Evolutionary conservation across 2,113 vertebrate genomes (phyloP).

Genomic region (Varanus salvator): DNA sequence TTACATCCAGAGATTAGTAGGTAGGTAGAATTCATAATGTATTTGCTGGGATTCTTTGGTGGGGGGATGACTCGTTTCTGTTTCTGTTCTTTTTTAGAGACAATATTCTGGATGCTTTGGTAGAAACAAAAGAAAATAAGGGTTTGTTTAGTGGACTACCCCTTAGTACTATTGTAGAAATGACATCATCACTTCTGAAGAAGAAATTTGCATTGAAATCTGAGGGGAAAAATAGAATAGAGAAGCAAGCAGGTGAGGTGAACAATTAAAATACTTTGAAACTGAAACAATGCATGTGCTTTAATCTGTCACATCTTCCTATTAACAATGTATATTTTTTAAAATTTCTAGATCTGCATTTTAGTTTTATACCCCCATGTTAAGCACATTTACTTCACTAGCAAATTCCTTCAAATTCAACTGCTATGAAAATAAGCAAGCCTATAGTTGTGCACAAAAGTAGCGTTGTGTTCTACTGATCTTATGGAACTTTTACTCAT

Average conservation of each 20-base stretch:
- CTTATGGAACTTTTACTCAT: neutral
- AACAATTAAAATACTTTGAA: neutral
- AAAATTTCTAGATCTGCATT: neutral
- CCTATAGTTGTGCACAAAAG: neutral
- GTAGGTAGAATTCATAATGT: constrained; percentile 43
- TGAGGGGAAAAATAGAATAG: neutral
- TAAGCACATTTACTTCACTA: neutral
- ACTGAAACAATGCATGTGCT: neutral
- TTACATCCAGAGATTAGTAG: constrained; percentile 70
- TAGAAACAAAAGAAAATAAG: constrained; percentile 68
- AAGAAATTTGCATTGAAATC: neutral
- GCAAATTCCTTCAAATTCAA: neutral
- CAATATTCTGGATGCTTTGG: constrained; percentile 68
- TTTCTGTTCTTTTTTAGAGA: constrained; percentile 50
- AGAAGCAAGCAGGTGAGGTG: constrained; percentile 50
- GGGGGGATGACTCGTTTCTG: neutral
- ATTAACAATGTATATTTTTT: neutral
- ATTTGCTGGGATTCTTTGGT: neutral
- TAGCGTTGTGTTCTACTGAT: neutral
- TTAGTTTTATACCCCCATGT: neutral
- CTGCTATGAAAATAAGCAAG: neutral
- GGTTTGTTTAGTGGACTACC: constrained; percentile 73
- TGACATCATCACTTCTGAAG: constrained; percentile 69
- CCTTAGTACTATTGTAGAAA: constrained; percentile 70
- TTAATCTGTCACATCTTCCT: neutral